A percentile compares a stretch with the other conserved stretches of the same genome.
phyloP scores from a whole-genome alignment of 2,797 vertebrate species.

The Lepus townsendii region DNA sequence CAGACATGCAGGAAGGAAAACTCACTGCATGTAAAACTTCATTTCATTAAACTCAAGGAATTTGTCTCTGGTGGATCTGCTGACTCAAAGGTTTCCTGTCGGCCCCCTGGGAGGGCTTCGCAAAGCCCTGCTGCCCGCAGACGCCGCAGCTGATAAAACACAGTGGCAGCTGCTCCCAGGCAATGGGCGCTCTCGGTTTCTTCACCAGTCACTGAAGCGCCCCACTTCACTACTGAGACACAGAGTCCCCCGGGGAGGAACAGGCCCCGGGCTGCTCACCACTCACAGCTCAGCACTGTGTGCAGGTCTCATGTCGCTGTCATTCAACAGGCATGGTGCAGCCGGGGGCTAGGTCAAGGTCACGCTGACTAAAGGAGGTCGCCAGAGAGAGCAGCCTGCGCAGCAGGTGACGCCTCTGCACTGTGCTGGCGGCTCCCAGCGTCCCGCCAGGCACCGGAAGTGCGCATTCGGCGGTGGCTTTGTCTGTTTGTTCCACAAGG shows the following conservation, averaged over 20 bases:
- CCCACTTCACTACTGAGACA: too few species aligned
- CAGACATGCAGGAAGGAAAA: not conserved
- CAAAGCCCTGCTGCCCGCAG: not conserved
- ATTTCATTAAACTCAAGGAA: constrained; percentile 75
- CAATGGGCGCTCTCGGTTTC: not conserved
- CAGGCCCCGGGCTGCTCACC: too few species aligned
- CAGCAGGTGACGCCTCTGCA: fast-evolving
- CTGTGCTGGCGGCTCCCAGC: fast-evolving
- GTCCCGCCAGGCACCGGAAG: fast-evolving
- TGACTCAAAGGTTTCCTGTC: not conserved
- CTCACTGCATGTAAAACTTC: constrained; percentile 66
- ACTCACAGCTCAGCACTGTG: not conserved
- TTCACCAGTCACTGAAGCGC: not conserved
- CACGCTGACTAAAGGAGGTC: not conserved
- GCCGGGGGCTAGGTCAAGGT: not conserved
- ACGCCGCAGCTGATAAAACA: constrained; percentile 77
- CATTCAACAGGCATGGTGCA: not conserved
- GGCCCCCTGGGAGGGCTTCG: constrained; percentile 35
- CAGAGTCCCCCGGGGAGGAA: too few species aligned
- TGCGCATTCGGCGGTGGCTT: fast-evolving
- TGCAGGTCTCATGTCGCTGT: not conserved
- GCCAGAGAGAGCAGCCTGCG: not conserved
- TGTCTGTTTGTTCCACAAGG: not conserved
- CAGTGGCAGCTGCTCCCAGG: not conserved
- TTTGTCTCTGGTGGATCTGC: constrained; percentile 49